These are phyloP conservation scores for Pomacea canaliculata DNA, from an alignment of 2,888 invertebrate genomes.

Conservation along the genomic window DNA sequence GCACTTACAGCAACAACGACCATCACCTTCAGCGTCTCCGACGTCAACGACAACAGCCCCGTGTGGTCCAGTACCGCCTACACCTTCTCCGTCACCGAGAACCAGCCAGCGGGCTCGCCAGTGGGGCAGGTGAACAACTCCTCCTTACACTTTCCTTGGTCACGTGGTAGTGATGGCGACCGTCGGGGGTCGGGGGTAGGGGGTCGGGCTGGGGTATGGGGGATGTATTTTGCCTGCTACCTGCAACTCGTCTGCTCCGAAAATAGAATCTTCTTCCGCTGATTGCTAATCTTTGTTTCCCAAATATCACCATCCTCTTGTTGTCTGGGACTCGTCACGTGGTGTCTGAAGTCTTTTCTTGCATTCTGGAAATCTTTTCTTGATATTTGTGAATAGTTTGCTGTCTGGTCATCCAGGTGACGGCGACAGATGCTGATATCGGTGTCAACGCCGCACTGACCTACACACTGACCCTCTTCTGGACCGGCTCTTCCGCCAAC, in stretches of 20 bases:
- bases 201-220: not conserved
- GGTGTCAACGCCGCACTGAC: constrained; percentile 48
- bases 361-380: no score
- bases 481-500: constrained; percentile 37
- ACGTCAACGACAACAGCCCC: constrained; percentile 57
- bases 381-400: no score
- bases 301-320: no score
- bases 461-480: constrained; percentile 40
- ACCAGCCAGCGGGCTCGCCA: constrained; percentile 21
- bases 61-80: constrained; percentile 41
- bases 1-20: constrained; percentile 87
- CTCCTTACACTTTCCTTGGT: constrained; percentile 34
- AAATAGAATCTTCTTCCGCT: not conserved
- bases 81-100: constrained; percentile 47
- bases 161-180: constrained; percentile 44
- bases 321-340: no score
- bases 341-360: no score
- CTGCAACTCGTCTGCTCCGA: not conserved
- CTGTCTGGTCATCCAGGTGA: constrained; percentile 1
- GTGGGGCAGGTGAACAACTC: constrained; percentile 5
- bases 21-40: constrained; percentile 47
- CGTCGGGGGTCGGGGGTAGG: constrained; percentile 12
- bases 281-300: not conserved
- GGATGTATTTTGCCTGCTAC: constrained; percentile 7
- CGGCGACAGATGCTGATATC: constrained; percentile 48